Evolutionary conservation across 2,888 invertebrate genomes (phyloP), one percentile per base, ranked within the genome.

Genomic region (Philaethria dido): DNA sequence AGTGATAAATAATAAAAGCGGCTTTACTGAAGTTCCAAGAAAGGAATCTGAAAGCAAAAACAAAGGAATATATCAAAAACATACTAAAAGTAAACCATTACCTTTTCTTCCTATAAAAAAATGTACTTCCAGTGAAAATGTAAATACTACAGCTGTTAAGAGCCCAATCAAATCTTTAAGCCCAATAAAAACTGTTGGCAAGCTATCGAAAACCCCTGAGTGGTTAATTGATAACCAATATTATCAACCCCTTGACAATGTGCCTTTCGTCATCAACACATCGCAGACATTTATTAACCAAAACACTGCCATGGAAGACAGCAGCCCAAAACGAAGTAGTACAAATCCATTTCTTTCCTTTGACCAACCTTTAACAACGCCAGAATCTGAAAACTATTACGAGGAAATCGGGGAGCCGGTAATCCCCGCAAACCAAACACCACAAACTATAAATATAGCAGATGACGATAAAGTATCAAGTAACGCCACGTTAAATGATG

Each of bases 391-490:
- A 69, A 89, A 92, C 70, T 83, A 86, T 62, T 92, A 92, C 62
- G 92, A 92, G 80, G 92, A 92, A 81, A 92, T 92, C 22, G 91
- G 89, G 0, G 76, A 81, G 72, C 84, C 85, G 1, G 47, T 45
- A 1, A 29, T 74, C 0, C 14, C 67, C 33, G 76, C 77, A 3
- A 77, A 74, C 6, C 71, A 69, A 45, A 25, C 78, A 3, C 77
- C 73, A 5, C 71, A 69, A 45, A 25, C 78, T 8, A 75, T 74
- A 50, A 88, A 83, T 66, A 88, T 90, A 70, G 92, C 91, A 3
- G 92, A 92, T 67, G 92, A 92, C 48, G 91, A 88, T 8, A 92
- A 92, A 77, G 78, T 92, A 52, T 85, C 84, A 0, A 84, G 80
- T 44, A 84, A 81, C 75, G 75, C 74, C 13, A 70, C 75, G 2